Percentiles rank a stretch among this genome's conserved stretches.
Conservation (phyloP, 2,113 vertebrate species). For the Pteropus alecto region DNA sequence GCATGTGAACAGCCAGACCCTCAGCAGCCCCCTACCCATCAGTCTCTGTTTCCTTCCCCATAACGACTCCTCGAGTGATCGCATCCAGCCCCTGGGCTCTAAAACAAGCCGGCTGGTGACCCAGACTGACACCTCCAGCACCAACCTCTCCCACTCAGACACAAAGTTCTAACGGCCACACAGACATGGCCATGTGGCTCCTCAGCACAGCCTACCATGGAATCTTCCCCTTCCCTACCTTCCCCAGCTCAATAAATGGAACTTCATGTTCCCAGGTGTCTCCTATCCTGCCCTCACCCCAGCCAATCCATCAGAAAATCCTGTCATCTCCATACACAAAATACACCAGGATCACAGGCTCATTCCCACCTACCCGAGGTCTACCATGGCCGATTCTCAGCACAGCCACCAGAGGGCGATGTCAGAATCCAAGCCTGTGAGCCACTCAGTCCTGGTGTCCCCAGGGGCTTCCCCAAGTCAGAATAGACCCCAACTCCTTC, state of each 20-base stretch:
- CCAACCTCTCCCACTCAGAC: not conserved
- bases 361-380: not conserved
- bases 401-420: not conserved
- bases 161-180: not conserved
- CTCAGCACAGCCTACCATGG: not conserved
- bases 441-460: no score
- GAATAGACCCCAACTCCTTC: not conserved
- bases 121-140: not conserved
- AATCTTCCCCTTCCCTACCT: not conserved
- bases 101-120: not conserved
- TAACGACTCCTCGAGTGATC: not conserved
- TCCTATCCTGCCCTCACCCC: not conserved
- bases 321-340: not conserved
- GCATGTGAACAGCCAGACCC: not conserved
- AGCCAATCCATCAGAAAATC: not conserved
- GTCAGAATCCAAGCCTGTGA: not conserved
- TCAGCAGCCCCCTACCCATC: not conserved
- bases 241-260: no score
- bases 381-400: not conserved
- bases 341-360: not conserved
- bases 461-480: not conserved
- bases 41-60: not conserved
- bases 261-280: not conserved
- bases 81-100: not conserved
- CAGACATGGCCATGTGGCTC: no score